phyloP scores from a whole-genome alignment of 2,113 vertebrate species.

The Microcebus jonahi region DNA sequence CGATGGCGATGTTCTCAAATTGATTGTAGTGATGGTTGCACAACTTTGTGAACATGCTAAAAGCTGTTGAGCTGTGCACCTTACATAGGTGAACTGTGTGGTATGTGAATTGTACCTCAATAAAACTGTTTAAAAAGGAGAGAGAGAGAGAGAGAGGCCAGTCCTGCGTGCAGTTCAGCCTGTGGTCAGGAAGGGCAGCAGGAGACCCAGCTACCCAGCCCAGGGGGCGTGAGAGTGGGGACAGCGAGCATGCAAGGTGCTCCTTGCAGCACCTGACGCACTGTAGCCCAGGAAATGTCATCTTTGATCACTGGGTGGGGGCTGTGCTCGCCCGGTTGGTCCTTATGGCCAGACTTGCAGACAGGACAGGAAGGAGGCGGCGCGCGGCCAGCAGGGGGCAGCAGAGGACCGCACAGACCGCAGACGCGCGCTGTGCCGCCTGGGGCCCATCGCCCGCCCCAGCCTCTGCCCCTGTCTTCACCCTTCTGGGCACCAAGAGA shows the following conservation, averaged over 20 bases:
- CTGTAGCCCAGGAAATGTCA: neutral
- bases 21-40: neutral
- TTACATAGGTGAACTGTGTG: neutral
- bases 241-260: neutral
- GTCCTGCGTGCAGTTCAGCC: too few species aligned
- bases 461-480: neutral
- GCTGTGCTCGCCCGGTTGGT: rapidly evolving
- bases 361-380: neutral
- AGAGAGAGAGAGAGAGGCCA: neutral
- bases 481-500: neutral
- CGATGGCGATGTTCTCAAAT: neutral
- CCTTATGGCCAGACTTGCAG: neutral
- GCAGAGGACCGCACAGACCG: constrained; percentile 19
- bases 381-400: neutral
- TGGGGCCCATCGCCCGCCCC: rapidly evolving
- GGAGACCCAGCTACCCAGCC: neutral
- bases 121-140: too few species aligned
- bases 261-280: neutral
- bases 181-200: neutral
- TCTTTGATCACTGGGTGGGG: neutral
- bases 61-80: neutral
- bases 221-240: rapidly evolving
- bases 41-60: neutral
- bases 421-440: rapidly evolving
- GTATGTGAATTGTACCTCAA: neutral